Conservation (phyloP, 2,113 vertebrate genomes). For the Galeopterus variegatus region DNA sequence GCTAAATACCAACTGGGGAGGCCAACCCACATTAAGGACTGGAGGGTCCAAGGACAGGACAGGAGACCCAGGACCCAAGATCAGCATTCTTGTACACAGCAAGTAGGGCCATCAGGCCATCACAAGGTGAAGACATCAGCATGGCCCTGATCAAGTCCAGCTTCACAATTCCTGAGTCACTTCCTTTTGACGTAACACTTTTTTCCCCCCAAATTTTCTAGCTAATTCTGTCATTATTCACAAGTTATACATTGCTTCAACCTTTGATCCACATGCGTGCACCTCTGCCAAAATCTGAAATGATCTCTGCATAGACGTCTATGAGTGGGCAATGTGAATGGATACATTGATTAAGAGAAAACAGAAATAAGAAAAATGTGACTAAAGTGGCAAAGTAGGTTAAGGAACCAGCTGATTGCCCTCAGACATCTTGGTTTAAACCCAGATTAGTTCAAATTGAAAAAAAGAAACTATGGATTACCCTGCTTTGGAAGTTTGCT, state of each 20-base stretch:
- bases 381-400: conserved; percentile 14
- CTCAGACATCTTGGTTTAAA: conserved; percentile 15
- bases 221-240: not conserved
- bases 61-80: not conserved
- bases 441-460: not conserved
- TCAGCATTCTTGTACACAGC: not conserved
- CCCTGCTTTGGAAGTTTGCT: not conserved
- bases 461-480: not conserved
- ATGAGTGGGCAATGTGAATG: not conserved
- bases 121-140: not conserved
- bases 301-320: not conserved
- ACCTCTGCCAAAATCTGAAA: conserved; percentile 60
- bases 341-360: not conserved
- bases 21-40: not conserved
- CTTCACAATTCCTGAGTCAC: not conserved
- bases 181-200: not conserved
- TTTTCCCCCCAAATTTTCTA: not conserved
- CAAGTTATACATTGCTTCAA: not conserved
- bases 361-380: conserved; percentile 37
- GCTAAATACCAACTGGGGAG: not conserved
- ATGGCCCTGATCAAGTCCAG: not conserved
- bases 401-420: conserved; percentile 10
- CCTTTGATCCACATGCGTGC: not conserved
- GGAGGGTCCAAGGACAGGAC: not conserved
- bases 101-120: not conserved